Percentiles rank a stretch among this genome's conserved stretches.
These are phyloP conservation scores for Drosophila formosana DNA, from an alignment of 2,888 invertebrate genomes.

Conservation along the genomic window DNA sequence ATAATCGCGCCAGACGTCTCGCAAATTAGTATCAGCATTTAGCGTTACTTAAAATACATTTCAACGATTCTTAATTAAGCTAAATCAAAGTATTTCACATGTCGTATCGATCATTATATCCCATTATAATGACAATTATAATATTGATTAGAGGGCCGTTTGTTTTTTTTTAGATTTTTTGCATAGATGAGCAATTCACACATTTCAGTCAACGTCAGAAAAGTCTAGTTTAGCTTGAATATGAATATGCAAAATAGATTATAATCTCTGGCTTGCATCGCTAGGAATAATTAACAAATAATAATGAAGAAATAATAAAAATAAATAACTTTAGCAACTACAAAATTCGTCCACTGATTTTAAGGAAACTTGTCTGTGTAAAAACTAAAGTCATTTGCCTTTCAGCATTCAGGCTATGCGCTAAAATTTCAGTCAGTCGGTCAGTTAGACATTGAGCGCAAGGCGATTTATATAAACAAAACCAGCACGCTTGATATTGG, in stretches of 20 bases:
- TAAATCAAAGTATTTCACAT: slow-evolving; percentile 7
- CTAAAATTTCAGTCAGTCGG: too few relatives aligned
- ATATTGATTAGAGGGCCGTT: background rate
- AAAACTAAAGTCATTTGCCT: too few relatives aligned
- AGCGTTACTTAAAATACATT: slow-evolving; percentile 12
- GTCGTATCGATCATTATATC: slow-evolving; percentile 1
- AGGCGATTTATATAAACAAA: too few relatives aligned
- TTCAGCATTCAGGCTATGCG: too few relatives aligned
- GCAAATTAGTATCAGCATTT: slow-evolving; percentile 13
- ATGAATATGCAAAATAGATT: background rate
- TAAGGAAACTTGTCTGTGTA: too few relatives aligned
- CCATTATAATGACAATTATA: slow-evolving; percentile 9
- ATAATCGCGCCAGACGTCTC: slow-evolving; percentile 10
- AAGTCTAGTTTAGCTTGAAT: background rate
- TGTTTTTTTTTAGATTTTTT: background rate
- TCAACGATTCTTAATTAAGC: slow-evolving; percentile 2
- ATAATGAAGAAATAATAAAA: background rate
- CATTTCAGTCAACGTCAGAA: background rate
- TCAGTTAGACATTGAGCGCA: too few relatives aligned
- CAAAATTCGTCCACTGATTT: too few relatives aligned
- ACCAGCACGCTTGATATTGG: too few relatives aligned
- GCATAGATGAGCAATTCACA: background rate
- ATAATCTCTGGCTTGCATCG: too few relatives aligned
- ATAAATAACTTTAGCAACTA: too few relatives aligned
- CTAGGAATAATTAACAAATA: too few relatives aligned